Conservation (phyloP, 1,140 invertebrate species). For the Nomia melanderi region DNA sequence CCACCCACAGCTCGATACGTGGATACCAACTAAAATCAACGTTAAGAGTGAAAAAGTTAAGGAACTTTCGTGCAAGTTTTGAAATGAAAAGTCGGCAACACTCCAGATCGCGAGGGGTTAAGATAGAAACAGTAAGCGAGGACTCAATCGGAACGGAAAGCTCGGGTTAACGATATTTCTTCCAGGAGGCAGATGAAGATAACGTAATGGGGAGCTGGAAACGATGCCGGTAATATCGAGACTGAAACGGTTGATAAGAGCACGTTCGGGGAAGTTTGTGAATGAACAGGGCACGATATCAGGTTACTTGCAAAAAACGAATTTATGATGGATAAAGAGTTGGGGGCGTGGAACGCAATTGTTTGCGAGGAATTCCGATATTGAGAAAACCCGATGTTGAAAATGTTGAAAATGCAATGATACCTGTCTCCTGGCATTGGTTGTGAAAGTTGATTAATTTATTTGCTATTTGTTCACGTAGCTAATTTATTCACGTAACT, state of each 20-base stretch:
- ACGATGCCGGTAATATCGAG: background rate
- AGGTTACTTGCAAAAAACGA: background rate
- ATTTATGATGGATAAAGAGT: background rate
- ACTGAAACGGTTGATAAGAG: conserved; percentile 9
- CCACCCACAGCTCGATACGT: too few relatives aligned
- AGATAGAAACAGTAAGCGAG: background rate
- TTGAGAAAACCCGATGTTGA: background rate
- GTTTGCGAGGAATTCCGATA: background rate
- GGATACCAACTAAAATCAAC: too few relatives aligned
- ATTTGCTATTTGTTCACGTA: too few relatives aligned
- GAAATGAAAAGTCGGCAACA: too few relatives aligned
- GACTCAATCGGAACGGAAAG: background rate
- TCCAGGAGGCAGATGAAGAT: conserved; percentile 30
- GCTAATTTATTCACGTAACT: too few relatives aligned
- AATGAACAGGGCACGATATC: background rate
- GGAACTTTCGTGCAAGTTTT: too few relatives aligned
- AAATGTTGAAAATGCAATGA: too few relatives aligned
- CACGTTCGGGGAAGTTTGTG: conserved; percentile 7
- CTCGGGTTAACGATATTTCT: conserved; percentile 2
- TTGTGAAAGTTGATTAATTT: too few relatives aligned
- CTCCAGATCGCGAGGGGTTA: too few relatives aligned
- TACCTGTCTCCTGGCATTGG: too few relatives aligned
- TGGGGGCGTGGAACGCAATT: background rate
- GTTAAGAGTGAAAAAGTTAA: too few relatives aligned
- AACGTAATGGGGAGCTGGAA: conserved; percentile 13